These are phyloP conservation scores for Unio pictorum DNA, from an alignment of 2,888 invertebrate genomes.

Conservation along the genomic window DNA sequence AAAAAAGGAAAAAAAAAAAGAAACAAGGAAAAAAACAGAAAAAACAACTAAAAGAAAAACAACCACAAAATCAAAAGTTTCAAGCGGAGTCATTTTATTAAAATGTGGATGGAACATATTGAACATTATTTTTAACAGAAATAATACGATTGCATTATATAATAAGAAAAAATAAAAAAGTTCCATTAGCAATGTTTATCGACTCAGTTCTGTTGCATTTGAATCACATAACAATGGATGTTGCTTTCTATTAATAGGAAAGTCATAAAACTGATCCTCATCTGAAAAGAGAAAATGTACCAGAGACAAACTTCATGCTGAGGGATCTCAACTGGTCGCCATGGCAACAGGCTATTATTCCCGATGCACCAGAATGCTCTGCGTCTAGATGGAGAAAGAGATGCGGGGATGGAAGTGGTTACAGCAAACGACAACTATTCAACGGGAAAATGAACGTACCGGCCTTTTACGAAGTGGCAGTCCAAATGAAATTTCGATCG, in stretches of 20 bases:
- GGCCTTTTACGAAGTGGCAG: constrained; percentile 44
- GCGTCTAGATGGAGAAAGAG: constrained; percentile 16
- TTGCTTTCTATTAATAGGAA: too few species aligned
- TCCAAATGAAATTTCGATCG: constrained; percentile 24
- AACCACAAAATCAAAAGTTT: neutral
- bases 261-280: constrained; percentile 15
- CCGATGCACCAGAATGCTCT: neutral
- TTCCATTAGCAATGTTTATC: too few species aligned
- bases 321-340: constrained; percentile 37
- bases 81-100: too few species aligned
- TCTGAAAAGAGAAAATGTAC: constrained; percentile 36
- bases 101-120: too few species aligned
- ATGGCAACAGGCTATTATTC: constrained; percentile 36
- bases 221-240: too few species aligned
- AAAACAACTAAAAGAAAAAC: too few species aligned
- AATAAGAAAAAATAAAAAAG: too few species aligned
- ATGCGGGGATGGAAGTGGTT: constrained; percentile 29
- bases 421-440: constrained; percentile 27
- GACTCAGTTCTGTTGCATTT: too few species aligned
- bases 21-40: neutral
- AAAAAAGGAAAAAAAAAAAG: neutral
- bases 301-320: constrained; percentile 38
- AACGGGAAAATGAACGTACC: constrained; percentile 29
- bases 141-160: too few species aligned
- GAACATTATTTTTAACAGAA: too few species aligned